Base-by-base conservation (phyloP, 2,888 invertebrate species). In the Pristionchus maxplancki region DNA sequence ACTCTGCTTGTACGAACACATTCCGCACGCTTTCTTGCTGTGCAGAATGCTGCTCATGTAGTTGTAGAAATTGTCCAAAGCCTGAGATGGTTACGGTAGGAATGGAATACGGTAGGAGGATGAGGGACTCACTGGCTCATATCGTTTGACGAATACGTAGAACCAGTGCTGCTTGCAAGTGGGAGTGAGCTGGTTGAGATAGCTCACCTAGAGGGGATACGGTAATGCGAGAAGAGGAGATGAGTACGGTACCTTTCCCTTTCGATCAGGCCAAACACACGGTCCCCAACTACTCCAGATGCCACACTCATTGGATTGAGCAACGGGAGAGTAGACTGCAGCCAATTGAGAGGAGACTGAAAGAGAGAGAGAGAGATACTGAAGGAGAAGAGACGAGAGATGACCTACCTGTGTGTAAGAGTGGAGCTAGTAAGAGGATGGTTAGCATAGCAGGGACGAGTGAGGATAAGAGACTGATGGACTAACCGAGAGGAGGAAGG, bases 111-210 rank as follows among this genome's bases (percentile, higher is more conserved):
- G 74, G 67, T 50, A 50, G 28, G 31, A 53, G 40, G 34, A 48
- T 44, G 86, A 11, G 2, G 3, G 37, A n/a, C 37, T 50, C 24
- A 90, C 90, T 17, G 81, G 88, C 62, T 92, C 91, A 88, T 94
- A 94, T 48, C 91, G 88, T 28, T 91, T 90, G 58, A 94, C 91
- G 87, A 94, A 94, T 40, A 92, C 91, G 91, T 92, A 94, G 89
- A 94, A 94, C 94, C 94, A 94, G 87, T 94, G 94, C 62, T 93
- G 90, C 81, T 93, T 93, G 84, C 94, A 94, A 62, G 93, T 91
- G 11, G 92, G 91, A 11, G 93, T 92, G 20, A 94, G 88, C 89
- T 94, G 94, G 31, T 91, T 91, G 37, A 94, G 89, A 88, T 94
- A 94, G 74, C 93, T 89, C 28, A 89, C 89, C 92, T 93, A 88